Percentiles rank a stretch among this genome's conserved stretches.
Conservation (phyloP, 2,888 invertebrate species). For the Amblyteles armatorius region DNA sequence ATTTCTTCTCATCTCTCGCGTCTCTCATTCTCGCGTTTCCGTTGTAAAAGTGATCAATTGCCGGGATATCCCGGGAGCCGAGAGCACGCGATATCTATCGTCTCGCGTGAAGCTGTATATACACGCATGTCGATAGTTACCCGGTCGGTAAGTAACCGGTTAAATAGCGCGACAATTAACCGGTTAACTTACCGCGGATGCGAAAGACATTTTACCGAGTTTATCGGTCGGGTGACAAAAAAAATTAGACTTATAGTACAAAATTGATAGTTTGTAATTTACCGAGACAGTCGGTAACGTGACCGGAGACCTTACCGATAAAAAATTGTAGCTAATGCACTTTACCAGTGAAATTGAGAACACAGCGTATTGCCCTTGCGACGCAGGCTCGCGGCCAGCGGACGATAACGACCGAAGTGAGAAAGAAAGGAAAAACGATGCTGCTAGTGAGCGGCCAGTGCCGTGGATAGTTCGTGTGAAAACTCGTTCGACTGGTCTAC, state of each 20-base stretch:
- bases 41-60: conserved; percentile 28
- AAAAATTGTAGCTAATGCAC: no score
- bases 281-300: no score
- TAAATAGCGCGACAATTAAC: no score
- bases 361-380: background rate
- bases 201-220: no score
- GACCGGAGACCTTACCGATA: no score
- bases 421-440: conserved; percentile 22
- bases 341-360: no score
- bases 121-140: background rate
- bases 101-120: background rate
- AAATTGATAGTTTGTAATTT: no score
- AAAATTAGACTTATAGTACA: no score
- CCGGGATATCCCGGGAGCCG: background rate
- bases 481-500: conserved; percentile 60
- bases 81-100: background rate
- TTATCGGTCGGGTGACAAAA: no score
- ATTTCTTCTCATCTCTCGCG: background rate
- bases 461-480: conserved; percentile 23
- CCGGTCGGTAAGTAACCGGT: background rate
- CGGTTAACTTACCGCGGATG: no score
- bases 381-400: background rate
- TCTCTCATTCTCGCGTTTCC: conserved; percentile 13
- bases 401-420: conserved; percentile 16
- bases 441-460: conserved; percentile 35